These are phyloP conservation scores for Coccyzus lansbergi DNA, from an alignment of 2,797 vertebrate species.

Conservation along the genomic window DNA sequence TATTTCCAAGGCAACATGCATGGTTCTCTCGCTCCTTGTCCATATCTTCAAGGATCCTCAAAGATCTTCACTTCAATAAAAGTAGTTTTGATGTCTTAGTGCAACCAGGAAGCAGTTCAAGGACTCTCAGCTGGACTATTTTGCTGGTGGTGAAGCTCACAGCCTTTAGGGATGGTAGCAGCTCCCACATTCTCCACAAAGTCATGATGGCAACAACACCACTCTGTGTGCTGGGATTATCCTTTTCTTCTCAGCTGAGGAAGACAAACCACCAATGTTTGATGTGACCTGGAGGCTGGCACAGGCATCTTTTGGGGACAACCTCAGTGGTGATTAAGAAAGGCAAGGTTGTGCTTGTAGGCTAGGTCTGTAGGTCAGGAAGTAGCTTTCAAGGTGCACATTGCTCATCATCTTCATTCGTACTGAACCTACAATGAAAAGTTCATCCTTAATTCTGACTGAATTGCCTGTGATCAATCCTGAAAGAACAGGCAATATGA, in stretches of 20 bases:
- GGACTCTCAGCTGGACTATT: not conserved
- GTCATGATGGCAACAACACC: not conserved
- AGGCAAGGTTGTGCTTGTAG: not conserved
- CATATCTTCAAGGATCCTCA: not conserved
- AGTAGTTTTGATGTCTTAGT: not conserved
- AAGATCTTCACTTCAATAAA: not conserved
- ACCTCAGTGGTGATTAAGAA: not conserved
- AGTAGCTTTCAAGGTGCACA: not conserved
- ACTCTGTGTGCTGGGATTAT: not conserved
- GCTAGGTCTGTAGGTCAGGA: not conserved
- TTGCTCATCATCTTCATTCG: not conserved
- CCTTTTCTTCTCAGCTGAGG: not conserved
- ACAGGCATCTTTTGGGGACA: not conserved
- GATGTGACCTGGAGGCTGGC: not conserved
- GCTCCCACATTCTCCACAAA: not conserved
- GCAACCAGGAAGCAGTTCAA: not conserved
- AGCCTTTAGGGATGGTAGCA: not conserved
- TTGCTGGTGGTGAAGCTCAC: not conserved
- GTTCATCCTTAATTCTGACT: not conserved
- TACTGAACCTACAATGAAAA: not conserved
- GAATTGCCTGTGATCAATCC: not conserved
- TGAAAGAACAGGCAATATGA: not conserved
- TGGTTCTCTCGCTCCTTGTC: accelerated
- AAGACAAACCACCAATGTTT: not conserved
- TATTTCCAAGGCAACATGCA: accelerated